Conservation (phyloP, 2,113 vertebrate species). For the Ageneiosus marmoratus region DNA sequence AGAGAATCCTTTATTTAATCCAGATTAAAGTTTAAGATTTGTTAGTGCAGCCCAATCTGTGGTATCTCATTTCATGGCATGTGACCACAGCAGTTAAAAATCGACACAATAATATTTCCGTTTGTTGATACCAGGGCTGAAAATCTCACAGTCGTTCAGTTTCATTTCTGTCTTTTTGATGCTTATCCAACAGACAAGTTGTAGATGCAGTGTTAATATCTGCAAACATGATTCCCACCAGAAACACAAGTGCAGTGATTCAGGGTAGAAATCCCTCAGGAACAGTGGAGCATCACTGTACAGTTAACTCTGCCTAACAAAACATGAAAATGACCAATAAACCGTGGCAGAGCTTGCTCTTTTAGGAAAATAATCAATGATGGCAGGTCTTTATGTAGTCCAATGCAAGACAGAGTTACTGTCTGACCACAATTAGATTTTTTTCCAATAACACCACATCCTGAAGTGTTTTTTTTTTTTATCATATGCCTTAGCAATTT, state of each 20-base stretch:
- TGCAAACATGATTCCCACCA: neutral
- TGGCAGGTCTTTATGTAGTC: neutral
- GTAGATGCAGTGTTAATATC: neutral
- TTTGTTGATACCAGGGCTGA: neutral
- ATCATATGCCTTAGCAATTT: neutral
- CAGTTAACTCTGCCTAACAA: neutral
- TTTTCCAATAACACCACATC: neutral
- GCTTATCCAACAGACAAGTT: neutral
- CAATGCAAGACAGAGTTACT: neutral
- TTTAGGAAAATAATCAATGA: neutral
- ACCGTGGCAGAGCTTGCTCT: neutral
- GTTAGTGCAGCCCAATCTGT: neutral
- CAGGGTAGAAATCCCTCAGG: slow-evolving; percentile 13
- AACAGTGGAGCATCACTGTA: neutral
- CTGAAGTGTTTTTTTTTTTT: neutral
- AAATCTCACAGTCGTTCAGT: neutral
- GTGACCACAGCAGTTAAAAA: slow-evolving; percentile 1
- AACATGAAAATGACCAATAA: neutral
- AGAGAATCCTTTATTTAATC: neutral
- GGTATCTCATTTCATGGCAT: neutral
- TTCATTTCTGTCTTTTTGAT: slow-evolving; percentile 4
- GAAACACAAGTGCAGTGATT: slow-evolving; percentile 34
- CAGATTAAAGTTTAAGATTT: neutral
- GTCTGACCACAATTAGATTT: neutral
- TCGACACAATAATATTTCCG: neutral